These are phyloP conservation scores for Nebria ingens DNA, from an alignment of 1,140 invertebrate species.

Conservation along the genomic window DNA sequence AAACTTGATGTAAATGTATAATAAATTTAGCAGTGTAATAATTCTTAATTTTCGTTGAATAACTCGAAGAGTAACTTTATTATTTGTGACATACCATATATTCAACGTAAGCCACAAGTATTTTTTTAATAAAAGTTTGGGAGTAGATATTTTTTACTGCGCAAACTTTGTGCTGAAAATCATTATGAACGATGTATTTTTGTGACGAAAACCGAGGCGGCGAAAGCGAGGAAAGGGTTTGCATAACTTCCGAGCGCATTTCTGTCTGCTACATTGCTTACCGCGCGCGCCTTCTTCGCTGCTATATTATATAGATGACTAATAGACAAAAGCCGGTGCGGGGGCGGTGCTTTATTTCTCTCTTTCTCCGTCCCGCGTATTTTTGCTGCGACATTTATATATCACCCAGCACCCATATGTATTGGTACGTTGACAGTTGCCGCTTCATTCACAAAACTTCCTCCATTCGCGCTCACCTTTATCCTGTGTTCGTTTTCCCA, in stretches of 20 bases:
- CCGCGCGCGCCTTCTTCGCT: not conserved
- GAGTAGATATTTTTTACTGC: not conserved
- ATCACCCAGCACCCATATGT: not conserved
- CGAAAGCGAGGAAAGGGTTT: not conserved
- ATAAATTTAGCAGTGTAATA: too few species aligned
- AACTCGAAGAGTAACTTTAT: too few species aligned
- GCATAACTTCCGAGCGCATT: not conserved
- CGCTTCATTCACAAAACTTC: slow-evolving; percentile 1
- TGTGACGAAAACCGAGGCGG: too few species aligned
- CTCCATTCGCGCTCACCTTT: not conserved
- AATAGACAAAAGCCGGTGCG: not conserved
- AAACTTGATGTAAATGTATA: too few species aligned
- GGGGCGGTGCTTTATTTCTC: not conserved
- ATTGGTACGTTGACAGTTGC: slow-evolving; percentile 3
- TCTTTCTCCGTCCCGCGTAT: too few species aligned
- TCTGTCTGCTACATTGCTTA: not conserved
- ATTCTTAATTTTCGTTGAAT: too few species aligned
- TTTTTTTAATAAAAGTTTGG: not conserved
- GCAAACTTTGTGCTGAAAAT: not conserved
- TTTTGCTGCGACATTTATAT: slow-evolving; percentile 3
- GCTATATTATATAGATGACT: too few species aligned
- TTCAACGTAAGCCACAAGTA: too few species aligned
- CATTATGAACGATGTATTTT: not conserved
- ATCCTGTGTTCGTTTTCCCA: not conserved
- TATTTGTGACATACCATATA: too few species aligned